Evolutionary conservation across 2,888 invertebrate species (phyloP), one percentile per base, ranked within the genome.

Genomic region (Trissolcus japonicus): DNA sequence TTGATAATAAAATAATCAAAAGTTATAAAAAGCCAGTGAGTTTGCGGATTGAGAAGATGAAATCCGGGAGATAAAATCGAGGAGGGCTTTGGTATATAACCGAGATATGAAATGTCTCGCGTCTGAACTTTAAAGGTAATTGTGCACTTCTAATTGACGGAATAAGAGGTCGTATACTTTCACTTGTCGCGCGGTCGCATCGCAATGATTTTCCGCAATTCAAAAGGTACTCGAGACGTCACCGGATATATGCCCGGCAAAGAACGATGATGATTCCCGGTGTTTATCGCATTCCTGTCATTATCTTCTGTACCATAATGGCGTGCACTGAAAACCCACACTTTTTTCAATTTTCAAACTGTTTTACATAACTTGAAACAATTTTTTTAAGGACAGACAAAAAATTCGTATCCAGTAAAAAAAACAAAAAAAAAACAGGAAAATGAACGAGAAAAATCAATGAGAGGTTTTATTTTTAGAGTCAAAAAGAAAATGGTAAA

Each of bases 131-230:
- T 66, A 41, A 40, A 46, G 46, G 35, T 61, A 57, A 74, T 67
- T 74, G 55, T 35, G n/a, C 29, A 25, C 29, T 57, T 35, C 16
- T 67, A 67, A 66, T 74, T 68, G 74, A 62, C 62, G 19, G 62
- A 65, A 25, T 13, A 40, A 56, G n/a, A 43, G 17, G 54, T 57
- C 53, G 57, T 35, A 40, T 40, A 74, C 74, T 74, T 74, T 74
- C 74, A 61, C 74, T 74, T 74, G 67, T 62, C 67, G 51, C 66
- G 62, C 56, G 57, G 59, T 63, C 57, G 53, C 72, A 40, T 41
- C 53, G 67, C 74, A 67, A 74, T 67, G 56, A 68, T 59, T 74
- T 74, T 67, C 74, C 67, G 74, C 50, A 62, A 74, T 59, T 68
- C 57, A 14, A 63, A 67, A 74, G 43, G 54, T 55, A 53, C 59